A percentile compares a stretch with the other conserved stretches of the same genome.
Conservation (phyloP, 2,113 vertebrate species). For the Xiphias gladius region DNA sequence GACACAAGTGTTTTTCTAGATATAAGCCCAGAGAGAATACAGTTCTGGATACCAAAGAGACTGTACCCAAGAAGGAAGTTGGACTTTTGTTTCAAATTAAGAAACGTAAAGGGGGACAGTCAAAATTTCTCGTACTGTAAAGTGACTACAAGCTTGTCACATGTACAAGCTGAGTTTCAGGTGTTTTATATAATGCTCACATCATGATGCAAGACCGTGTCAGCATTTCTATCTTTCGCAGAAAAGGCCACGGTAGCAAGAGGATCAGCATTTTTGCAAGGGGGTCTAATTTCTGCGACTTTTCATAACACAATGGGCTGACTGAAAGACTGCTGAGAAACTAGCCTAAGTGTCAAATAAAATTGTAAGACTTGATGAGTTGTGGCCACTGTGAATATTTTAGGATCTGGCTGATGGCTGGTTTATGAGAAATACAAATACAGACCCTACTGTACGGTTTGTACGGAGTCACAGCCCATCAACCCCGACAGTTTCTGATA, state of each 20-base stretch:
- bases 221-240: conserved; percentile 24
- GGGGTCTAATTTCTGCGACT: conserved; percentile 15
- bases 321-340: conserved; percentile 24
- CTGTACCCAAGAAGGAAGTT: background rate
- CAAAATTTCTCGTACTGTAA: background rate
- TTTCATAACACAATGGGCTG: conserved; percentile 8
- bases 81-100: background rate
- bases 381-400: conserved; percentile 29
- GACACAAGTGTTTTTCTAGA: conserved; percentile 11
- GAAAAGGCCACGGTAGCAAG: conserved; percentile 13
- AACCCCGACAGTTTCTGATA: too few relatives aligned
- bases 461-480: too few relatives aligned
- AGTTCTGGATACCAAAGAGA: background rate
- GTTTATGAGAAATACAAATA: too few relatives aligned
- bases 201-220: conserved; percentile 28
- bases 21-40: background rate
- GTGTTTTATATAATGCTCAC: conserved; percentile 22
- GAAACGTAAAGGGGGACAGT: background rate
- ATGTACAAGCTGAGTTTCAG: background rate
- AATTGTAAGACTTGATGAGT: conserved; percentile 41
- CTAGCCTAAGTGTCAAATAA: background rate
- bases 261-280: conserved; percentile 30
- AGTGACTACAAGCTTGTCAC: background rate
- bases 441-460: too few relatives aligned
- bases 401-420: background rate